A percentile compares a stretch with the other conserved stretches of the same genome.
Evolutionary conservation across 64 coral and sea anemone genomes (phyloP).

Genomic region (Stichodactyla helianthus): DNA sequence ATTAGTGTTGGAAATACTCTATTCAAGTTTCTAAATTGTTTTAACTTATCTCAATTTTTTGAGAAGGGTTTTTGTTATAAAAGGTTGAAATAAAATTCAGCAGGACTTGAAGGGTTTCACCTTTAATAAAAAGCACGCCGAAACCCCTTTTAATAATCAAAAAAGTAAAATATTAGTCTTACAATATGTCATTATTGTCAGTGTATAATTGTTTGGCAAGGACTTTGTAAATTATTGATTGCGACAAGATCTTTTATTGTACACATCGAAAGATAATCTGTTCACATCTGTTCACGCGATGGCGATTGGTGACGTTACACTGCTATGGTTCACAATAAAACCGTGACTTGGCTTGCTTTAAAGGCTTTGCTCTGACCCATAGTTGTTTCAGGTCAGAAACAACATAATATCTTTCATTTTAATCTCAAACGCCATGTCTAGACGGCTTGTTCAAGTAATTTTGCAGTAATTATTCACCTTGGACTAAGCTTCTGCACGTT

Average conservation of each 20-base stretch:
- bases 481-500: too few species aligned
- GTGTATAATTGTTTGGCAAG: constrained; percentile 6
- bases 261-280: constrained; percentile 9
- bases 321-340: not conserved
- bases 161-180: constrained; percentile 1
- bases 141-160: not conserved
- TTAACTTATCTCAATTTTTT: too few species aligned
- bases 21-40: too few species aligned
- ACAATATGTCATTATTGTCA: constrained; percentile 1
- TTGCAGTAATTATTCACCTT: not conserved
- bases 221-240: constrained; percentile 20
- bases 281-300: constrained; percentile 3
- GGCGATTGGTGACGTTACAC: not conserved
- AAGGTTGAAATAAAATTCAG: too few species aligned
- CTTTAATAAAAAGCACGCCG: too few species aligned
- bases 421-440: constrained; percentile 10
- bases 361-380: not conserved
- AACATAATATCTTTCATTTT: not conserved
- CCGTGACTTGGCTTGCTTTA: not conserved
- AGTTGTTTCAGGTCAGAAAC: not conserved
- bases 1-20: too few species aligned
- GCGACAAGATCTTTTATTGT: constrained; percentile 21
- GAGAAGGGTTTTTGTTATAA: too few species aligned
- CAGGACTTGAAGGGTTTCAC: too few species aligned
- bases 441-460: not conserved